Percentiles rank a stretch among this genome's conserved stretches.
Evolutionary conservation across 2,113 vertebrate genomes (phyloP).

Genomic region (Vicugna pacos): DNA sequence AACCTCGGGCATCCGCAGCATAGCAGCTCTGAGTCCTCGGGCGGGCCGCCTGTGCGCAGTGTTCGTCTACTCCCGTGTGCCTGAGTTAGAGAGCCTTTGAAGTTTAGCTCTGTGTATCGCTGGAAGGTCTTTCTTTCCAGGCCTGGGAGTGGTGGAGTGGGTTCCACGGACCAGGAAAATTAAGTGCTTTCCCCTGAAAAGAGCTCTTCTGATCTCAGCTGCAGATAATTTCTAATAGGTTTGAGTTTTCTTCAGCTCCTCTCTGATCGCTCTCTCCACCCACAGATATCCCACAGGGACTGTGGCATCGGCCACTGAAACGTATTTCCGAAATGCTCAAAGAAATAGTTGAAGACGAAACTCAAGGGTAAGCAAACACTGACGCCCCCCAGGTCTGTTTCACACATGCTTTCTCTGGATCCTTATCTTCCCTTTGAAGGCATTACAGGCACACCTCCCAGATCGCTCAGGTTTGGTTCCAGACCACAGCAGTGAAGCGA

Average conservation of each 20-base stretch:
- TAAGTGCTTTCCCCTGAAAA: not conserved
- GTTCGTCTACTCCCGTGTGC: not conserved
- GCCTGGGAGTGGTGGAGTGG: not conserved
- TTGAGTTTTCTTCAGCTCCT: not conserved
- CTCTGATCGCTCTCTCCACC: constrained; percentile 52
- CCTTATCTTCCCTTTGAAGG: not conserved
- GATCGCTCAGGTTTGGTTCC: not conserved
- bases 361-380: constrained; percentile 79
- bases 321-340: constrained; percentile 89
- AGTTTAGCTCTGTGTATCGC: not conserved
- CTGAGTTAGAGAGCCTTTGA: not conserved
- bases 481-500: not conserved
- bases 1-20: no score
- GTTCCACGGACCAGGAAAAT: not conserved
- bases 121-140: not conserved
- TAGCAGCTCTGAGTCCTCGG: not conserved
- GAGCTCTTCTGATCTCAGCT: not conserved
- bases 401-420: not conserved
- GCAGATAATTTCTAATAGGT: not conserved
- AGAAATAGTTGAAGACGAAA: constrained; percentile 85
- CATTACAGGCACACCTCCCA: not conserved
- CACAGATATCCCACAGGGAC: constrained; percentile 88
- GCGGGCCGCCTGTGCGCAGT: not conserved
- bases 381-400: not conserved
- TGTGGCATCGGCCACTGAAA: constrained; percentile 88